A percentile compares a stretch with the other conserved stretches of the same genome.
These are phyloP conservation scores for Pomatostomus ruficeps DNA, from an alignment of 2,113 vertebrate species.

Conservation along the genomic window DNA sequence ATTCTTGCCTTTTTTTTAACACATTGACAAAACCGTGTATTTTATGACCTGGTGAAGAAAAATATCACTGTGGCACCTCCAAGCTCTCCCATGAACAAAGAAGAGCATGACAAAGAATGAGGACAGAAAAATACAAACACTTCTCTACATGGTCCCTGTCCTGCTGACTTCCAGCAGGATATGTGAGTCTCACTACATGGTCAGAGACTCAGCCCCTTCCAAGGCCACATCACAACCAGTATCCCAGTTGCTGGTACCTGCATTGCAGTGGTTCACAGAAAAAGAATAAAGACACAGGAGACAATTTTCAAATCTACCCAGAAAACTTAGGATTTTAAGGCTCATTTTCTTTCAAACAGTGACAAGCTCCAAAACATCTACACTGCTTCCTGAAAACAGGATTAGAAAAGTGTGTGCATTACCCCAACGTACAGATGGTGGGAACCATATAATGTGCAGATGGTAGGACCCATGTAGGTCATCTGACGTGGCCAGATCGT, in stretches of 20 bases:
- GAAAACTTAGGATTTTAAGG: background rate
- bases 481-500: background rate
- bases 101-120: background rate
- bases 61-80: background rate
- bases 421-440: conserved; percentile 1
- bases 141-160: background rate
- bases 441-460: background rate
- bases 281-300: background rate
- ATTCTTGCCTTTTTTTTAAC: background rate
- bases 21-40: background rate
- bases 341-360: background rate
- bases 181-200: background rate
- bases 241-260: background rate
- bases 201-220: background rate
- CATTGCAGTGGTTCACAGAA: background rate
- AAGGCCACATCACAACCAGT: background rate
- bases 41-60: background rate
- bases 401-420: background rate
- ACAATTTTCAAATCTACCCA: background rate
- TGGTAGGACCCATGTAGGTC: conserved; percentile 25
- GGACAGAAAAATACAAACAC: background rate
- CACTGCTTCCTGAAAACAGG: background rate
- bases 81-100: background rate
- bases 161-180: background rate
- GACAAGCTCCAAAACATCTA: background rate